These are phyloP conservation scores for Strongylocentrotus purpuratus DNA, from an alignment of 35 echinoderm and acorn worm genomes.

Conservation along the genomic window DNA sequence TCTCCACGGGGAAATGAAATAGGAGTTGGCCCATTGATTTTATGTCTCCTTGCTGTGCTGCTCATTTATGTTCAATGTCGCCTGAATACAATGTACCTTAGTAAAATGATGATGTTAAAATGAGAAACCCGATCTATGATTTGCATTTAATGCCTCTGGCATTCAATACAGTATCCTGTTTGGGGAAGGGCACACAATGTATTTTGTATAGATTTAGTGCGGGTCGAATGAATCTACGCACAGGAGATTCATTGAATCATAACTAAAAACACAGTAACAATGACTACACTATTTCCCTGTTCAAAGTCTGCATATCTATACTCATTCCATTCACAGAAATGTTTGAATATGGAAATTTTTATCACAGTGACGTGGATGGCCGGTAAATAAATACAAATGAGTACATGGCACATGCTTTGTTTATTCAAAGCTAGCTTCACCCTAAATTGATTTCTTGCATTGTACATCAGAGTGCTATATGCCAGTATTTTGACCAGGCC, in stretches of 20 bases:
- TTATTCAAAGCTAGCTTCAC: no score
- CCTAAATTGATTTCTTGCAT: no score
- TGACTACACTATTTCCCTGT: neutral
- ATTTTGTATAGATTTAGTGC: slow-evolving; percentile 19
- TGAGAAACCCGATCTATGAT: slow-evolving; percentile 9
- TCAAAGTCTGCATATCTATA: neutral
- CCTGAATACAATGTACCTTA: slow-evolving; percentile 4
- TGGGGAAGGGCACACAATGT: neutral
- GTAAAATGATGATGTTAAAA: slow-evolving; percentile 13
- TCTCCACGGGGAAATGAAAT: neutral
- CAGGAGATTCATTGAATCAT: neutral
- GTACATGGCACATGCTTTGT: no score
- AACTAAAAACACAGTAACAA: neutral
- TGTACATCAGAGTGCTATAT: no score
- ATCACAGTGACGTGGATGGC: neutral
- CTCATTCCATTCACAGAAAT: neutral
- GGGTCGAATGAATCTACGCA: neutral
- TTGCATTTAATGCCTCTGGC: slow-evolving; percentile 1
- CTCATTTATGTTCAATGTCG: neutral
- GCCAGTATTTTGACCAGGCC: no score
- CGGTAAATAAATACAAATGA: neutral
- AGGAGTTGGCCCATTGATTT: neutral
- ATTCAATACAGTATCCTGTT: slow-evolving; percentile 4
- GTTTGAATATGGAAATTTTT: neutral
- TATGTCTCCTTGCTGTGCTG: neutral